Evolutionary conservation across 2,888 invertebrate genomes (phyloP).

Genomic region (Scotopteryx bipunctaria): DNA sequence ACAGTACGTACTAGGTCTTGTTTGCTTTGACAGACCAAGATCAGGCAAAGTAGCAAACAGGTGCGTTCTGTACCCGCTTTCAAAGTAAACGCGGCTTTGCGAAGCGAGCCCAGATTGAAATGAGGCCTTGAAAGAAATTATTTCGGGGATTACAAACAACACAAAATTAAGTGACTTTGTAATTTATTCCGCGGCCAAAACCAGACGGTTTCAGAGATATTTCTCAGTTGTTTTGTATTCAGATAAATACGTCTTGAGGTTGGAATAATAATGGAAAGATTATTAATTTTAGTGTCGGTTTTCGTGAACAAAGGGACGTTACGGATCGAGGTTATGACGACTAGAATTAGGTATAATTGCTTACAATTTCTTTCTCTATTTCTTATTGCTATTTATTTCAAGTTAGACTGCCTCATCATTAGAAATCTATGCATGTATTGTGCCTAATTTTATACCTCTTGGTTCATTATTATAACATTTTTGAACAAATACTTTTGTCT

Average conservation of each 20-base stretch:
- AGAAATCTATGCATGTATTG: too few species aligned
- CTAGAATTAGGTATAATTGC: too few species aligned
- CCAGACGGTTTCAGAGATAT: slow-evolving; percentile 50
- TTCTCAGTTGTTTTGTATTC: slow-evolving; percentile 57
- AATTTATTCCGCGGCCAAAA: slow-evolving; percentile 59
- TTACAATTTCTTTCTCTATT: too few species aligned
- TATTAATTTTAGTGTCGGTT: slow-evolving; percentile 45
- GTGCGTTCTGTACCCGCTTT: neutral
- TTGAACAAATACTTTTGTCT: too few species aligned
- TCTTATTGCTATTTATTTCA: too few species aligned
- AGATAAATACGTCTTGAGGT: slow-evolving; percentile 50
- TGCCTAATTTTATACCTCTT: too few species aligned
- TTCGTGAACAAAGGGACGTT: slow-evolving; percentile 24
- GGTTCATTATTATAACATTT: too few species aligned
- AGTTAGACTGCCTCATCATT: too few species aligned
- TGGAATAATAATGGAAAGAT: slow-evolving; percentile 48
- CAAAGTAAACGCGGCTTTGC: slow-evolving; percentile 28
- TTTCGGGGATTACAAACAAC: slow-evolving; percentile 61
- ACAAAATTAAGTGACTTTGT: slow-evolving; percentile 61
- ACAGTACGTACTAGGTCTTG: too few species aligned
- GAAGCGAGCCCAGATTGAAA: slow-evolving; percentile 51
- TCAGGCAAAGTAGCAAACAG: too few species aligned
- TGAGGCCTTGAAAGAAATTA: slow-evolving; percentile 61
- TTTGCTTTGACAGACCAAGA: too few species aligned
- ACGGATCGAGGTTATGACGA: slow-evolving; percentile 3